Percentiles rank a stretch among this genome's conserved stretches.
Evolutionary conservation across 2,888 invertebrate genomes (phyloP).

Genomic region (Molorchus minor): DNA sequence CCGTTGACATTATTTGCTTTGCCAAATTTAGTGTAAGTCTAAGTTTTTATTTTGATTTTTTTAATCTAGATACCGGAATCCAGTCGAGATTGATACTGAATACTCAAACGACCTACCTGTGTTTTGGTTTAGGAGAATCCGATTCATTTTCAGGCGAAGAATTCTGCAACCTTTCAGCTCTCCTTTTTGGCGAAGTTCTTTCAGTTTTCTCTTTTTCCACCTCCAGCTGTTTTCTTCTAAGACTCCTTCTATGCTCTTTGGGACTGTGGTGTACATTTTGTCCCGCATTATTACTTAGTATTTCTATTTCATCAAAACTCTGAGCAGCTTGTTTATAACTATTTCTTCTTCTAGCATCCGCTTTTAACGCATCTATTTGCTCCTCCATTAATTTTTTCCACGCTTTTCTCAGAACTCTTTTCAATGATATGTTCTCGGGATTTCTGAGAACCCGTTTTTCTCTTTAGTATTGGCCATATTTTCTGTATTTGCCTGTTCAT

Average conservation of each 20-base stretch:
- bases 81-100: too few species aligned
- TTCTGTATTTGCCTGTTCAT: too few species aligned
- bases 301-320: conserved; percentile 57
- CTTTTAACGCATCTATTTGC: conserved; percentile 56
- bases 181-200: conserved; percentile 52
- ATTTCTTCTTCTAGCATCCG: conserved; percentile 57
- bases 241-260: conserved; percentile 50
- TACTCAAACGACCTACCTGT: conserved; percentile 47
- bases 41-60: too few species aligned
- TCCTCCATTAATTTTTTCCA: conserved; percentile 58
- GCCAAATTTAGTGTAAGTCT: too few species aligned
- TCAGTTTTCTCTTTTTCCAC: conserved; percentile 51
- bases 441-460: conserved; percentile 5
- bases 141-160: conserved; percentile 56
- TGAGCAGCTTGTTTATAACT: conserved; percentile 59
- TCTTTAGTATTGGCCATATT: too few species aligned
- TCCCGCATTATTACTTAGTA: conserved; percentile 41
- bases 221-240: conserved; percentile 48
- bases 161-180: conserved; percentile 50
- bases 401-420: conserved; percentile 22
- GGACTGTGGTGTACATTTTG: conserved; percentile 34
- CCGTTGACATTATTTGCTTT: too few species aligned
- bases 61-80: too few species aligned
- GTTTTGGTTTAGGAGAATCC: conserved; percentile 59
- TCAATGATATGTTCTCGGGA: conserved; percentile 27